Percentiles rank a stretch among this genome's conserved stretches.
Evolutionary conservation across 2,888 invertebrate genomes (phyloP).

Genomic region (Aethes cnicana): DNA sequence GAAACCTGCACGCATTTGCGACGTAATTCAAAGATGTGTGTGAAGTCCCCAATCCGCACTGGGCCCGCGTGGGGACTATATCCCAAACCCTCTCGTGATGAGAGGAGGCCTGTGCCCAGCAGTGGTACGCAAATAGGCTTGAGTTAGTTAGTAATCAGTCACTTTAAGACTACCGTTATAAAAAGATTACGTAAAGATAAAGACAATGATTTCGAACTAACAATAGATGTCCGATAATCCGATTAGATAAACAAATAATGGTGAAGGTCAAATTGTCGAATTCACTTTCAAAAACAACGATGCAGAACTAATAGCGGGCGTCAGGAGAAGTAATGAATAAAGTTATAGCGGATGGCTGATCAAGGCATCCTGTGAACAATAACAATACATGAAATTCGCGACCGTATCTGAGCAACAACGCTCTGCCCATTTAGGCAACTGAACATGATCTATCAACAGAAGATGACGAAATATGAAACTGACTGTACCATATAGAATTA

Average conservation of each 20-base stretch:
- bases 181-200: conserved; percentile 2
- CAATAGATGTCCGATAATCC: conserved; percentile 7
- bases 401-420: conserved; percentile 21
- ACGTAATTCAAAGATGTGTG: no score
- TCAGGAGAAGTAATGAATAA: conserved; percentile 39
- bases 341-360: conserved; percentile 54
- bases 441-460: conserved; percentile 26
- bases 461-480: conserved; percentile 12
- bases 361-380: conserved; percentile 55
- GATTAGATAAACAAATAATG: conserved; percentile 42
- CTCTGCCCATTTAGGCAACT: conserved; percentile 23
- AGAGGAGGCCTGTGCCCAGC: no score
- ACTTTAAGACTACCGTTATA: no score
- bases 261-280: conserved; percentile 38
- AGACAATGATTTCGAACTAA: conserved; percentile 2
- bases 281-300: conserved; percentile 29
- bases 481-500: conserved; percentile 1
- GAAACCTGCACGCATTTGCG: no score
- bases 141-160: no score
- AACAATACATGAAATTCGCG: conserved; percentile 34
- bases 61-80: no score
- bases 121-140: no score
- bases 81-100: no score
- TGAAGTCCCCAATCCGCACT: no score
- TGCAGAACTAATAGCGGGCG: conserved; percentile 17